Conservation (phyloP, 2,113 vertebrate species). For the Epinephelus lanceolatus region DNA sequence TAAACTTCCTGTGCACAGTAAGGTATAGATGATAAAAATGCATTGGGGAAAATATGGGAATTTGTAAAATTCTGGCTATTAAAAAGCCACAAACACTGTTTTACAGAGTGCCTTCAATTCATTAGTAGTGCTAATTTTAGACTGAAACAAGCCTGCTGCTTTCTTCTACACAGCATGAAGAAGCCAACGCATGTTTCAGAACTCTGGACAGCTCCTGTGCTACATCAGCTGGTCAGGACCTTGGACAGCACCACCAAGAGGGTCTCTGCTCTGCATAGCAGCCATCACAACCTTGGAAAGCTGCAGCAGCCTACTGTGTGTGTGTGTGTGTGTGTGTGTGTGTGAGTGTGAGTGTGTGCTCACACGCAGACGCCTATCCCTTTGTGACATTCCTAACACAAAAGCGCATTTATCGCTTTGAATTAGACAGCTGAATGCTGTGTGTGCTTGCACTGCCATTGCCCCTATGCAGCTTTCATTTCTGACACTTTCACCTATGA, state of each 20-base stretch:
- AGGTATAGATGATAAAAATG: neutral
- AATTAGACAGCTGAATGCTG: slow-evolving; percentile 37
- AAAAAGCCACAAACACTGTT: neutral
- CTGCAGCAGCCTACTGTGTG: slow-evolving; percentile 30
- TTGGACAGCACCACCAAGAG: slow-evolving; percentile 54
- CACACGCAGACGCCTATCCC: slow-evolving; percentile 4
- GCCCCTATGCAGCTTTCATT: slow-evolving; percentile 28
- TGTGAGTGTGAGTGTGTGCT: neutral
- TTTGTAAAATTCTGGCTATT: neutral
- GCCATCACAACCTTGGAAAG: slow-evolving; percentile 42
- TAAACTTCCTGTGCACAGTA: neutral
- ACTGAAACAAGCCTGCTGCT: slow-evolving; percentile 7
- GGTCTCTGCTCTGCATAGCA: slow-evolving; percentile 19
- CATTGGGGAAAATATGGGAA: neutral
- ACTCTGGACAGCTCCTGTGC: slow-evolving; percentile 63
- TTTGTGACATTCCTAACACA: slow-evolving; percentile 40
- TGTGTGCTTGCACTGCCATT: slow-evolving; percentile 7
- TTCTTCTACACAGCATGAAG: neutral
- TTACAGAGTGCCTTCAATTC: neutral
- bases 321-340: neutral
- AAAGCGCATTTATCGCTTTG: slow-evolving; percentile 30
- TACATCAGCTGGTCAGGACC: slow-evolving; percentile 56
- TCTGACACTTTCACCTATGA: slow-evolving; percentile 50
- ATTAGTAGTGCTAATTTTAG: slow-evolving; percentile 1
- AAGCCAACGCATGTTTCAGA: slow-evolving; percentile 48